A percentile compares a stretch with the other conserved stretches of the same genome.
Conservation (phyloP, 2,888 invertebrate species). For the Sepiola atlantica region DNA sequence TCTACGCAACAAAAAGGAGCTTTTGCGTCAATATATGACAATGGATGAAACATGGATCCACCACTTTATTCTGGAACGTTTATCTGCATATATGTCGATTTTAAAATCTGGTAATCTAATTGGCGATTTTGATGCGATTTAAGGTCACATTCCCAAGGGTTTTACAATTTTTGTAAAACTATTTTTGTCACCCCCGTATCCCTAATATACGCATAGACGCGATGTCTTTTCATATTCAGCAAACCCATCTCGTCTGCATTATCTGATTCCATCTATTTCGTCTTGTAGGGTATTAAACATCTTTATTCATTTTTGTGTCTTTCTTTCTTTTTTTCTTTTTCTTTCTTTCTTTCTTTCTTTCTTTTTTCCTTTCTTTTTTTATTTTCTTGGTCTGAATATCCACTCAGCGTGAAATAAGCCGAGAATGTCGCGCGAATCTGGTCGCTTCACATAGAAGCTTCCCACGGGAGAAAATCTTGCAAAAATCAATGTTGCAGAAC, state of each 20-base stretch:
- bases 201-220: not conserved
- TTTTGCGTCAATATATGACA: no score
- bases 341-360: not conserved
- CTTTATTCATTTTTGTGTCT: no score
- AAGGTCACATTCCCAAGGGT: not conserved
- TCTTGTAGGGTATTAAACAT: no score
- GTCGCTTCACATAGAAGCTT: constrained; percentile 15
- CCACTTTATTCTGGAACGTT: no score
- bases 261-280: not conserved
- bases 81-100: no score
- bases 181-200: constrained; percentile 15
- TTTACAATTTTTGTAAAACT: not conserved
- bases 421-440: not conserved
- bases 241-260: not conserved
- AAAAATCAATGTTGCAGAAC: constrained; percentile 32
- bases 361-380: not conserved
- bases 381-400: not conserved
- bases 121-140: not conserved
- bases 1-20: no score
- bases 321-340: not conserved
- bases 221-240: not conserved
- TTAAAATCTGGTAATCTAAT: not conserved
- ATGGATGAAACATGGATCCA: no score
- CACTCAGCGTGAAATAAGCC: constrained; percentile 2
- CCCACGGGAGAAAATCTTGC: constrained; percentile 18